Conservation (phyloP, 2,797 vertebrate species). For the Sebastes miniatus region DNA sequence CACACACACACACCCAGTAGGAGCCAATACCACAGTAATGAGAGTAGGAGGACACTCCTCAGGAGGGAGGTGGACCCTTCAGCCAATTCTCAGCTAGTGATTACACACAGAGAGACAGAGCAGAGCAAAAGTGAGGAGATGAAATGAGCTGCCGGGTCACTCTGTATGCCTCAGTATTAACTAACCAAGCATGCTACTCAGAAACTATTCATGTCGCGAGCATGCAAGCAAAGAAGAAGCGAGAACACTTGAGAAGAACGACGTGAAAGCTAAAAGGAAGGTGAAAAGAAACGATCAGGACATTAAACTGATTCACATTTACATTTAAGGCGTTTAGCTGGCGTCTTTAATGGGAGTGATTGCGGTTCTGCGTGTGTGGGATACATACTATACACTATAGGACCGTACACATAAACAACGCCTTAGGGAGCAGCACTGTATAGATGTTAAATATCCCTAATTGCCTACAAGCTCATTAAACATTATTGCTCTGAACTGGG, state of each 20-base stretch:
- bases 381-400: background rate
- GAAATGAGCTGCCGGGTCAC: constrained; percentile 37
- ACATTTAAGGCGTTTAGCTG: background rate
- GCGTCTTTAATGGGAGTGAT: background rate
- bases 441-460: constrained; percentile 33
- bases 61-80: constrained; percentile 69
- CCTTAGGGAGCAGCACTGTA: constrained; percentile 18
- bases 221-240: background rate
- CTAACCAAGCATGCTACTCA: constrained; percentile 32
- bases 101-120: constrained; percentile 57
- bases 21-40: constrained; percentile 63
- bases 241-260: background rate
- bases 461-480: constrained; percentile 52
- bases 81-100: constrained; percentile 66
- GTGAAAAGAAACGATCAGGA: background rate
- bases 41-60: constrained; percentile 78
- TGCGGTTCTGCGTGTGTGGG: background rate
- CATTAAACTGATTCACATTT: background rate
- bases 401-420: constrained; percentile 17
- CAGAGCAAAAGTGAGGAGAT: constrained; percentile 36
- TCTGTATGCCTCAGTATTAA: constrained; percentile 28
- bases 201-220: constrained; percentile 14
- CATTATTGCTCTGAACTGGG: constrained; percentile 35
- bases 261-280: background rate
- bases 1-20: constrained; percentile 14